Base-by-base conservation (phyloP, 1,140 invertebrate genomes). In the Tigriopus japonicus region DNA sequence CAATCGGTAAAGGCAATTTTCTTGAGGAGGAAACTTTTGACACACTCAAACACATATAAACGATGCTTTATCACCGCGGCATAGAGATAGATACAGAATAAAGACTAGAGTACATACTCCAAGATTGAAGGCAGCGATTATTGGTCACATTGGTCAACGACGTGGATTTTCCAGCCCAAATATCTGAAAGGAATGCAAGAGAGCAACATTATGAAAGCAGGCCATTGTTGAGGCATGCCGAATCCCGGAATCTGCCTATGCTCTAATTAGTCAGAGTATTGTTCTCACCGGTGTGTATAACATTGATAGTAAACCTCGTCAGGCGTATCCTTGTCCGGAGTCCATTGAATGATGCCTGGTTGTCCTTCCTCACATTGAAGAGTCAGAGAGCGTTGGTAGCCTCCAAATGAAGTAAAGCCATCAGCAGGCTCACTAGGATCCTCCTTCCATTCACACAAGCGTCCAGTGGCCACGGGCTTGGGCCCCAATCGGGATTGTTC, bases 151-250 rank as follows among this genome's bases (percentile, higher is more conserved):
- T 74, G 71, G 68, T 96, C 87, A 21, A 85, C 76, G 0, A 96
- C 86, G 66, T 89, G 83, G 63, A 96, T 95, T 72, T 89, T 92
- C 87, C 89, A 94, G 41, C 92, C 92, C 59, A 95, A 77, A 68
- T 91, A 83, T 42, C 89, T 84, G 72, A 93, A 87, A 10, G 86
- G 86, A 73, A 84, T 94, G 69, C 89, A 93, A 84, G 92, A 72
- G 24, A 75, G 73, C 62, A 63, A 64, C 40, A 63, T 65, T 64
- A 64, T n/a, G 53, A 41, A 24, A 19, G 60, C 14, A 63, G 2
- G 41, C 21, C 15, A 13, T n/a, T 15, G 7, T 13, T 24, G 3
- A 14, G 43, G 40, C 6, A 6, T 17, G 15, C 13, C 13, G 5
- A 19, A n/a, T 14, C 14, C 35, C 23, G 56, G 15, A 15, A 56